A percentile compares a stretch with the other conserved stretches of the same genome.
Evolutionary conservation across 2,797 vertebrate genomes (phyloP).

Genomic region (Lepilemur septentrionalis): DNA sequence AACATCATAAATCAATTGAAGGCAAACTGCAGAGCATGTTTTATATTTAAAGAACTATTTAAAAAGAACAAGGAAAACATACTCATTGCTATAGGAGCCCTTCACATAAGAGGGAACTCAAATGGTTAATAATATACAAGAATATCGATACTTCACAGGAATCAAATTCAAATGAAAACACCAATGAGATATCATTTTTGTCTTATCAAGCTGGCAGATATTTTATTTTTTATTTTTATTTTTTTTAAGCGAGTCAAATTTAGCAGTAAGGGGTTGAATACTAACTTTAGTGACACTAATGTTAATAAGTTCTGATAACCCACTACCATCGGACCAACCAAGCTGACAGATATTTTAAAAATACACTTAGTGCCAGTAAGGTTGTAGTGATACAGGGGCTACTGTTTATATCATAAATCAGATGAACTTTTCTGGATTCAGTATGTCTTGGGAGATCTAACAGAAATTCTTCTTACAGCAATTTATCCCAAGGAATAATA

Average conservation of each 20-base stretch:
- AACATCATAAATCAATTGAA: neutral
- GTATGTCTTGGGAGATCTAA: neutral
- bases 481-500: neutral
- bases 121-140: neutral
- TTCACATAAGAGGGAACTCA: neutral
- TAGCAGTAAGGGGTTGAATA: too few species aligned
- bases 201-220: neutral
- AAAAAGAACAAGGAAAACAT: neutral
- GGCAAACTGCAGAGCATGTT: neutral
- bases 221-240: neutral
- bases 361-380: neutral
- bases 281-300: too few species aligned
- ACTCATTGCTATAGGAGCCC: neutral
- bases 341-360: neutral
- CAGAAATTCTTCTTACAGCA: neutral
- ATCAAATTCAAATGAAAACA: slow-evolving; percentile 15
- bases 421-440: neutral
- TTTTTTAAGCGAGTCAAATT: too few species aligned
- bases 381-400: neutral
- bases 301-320: too few species aligned
- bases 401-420: neutral
- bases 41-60: neutral
- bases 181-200: neutral
- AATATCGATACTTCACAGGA: neutral
- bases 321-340: neutral